Percentiles rank a stretch among this genome's conserved stretches.
Evolutionary conservation across 2,797 vertebrate genomes (phyloP).

Genomic region (Characodon lateralis): DNA sequence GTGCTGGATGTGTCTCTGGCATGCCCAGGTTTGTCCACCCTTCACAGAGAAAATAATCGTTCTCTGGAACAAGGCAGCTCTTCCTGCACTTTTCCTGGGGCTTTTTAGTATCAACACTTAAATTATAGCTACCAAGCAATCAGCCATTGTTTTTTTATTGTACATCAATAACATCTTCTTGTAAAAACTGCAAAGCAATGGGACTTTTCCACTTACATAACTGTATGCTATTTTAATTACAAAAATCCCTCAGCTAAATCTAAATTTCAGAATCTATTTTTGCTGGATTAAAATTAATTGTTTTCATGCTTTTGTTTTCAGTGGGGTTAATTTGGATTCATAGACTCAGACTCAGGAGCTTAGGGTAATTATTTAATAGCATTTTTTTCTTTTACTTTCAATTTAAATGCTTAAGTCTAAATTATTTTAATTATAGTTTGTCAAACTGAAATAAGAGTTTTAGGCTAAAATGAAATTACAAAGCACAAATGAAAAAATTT

Average conservation of each 20-base stretch:
- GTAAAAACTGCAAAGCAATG: background rate
- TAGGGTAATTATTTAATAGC: background rate
- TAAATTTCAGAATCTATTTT: background rate
- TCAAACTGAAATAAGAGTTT: background rate
- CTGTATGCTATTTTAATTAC: background rate
- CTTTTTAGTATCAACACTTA: conserved; percentile 46
- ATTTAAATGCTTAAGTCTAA: background rate
- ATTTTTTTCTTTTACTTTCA: background rate
- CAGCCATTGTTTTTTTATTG: conserved; percentile 15
- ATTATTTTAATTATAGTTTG: background rate
- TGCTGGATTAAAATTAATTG: background rate
- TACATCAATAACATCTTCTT: background rate
- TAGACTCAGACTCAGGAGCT: background rate
- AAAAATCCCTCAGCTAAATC: background rate
- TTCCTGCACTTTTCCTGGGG: conserved; percentile 56
- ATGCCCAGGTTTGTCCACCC: conserved; percentile 67
- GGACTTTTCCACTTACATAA: background rate
- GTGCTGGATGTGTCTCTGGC: conserved; percentile 51
- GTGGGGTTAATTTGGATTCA: background rate
- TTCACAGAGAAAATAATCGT: conserved; percentile 48
- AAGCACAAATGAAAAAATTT: background rate
- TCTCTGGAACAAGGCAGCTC: conserved; percentile 10
- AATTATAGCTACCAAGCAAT: conserved; percentile 40
- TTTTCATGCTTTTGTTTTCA: background rate
- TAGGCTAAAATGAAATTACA: too few species aligned